Evolutionary conservation across 2,888 invertebrate genomes (phyloP).

Genomic region (Bibio marci): DNA sequence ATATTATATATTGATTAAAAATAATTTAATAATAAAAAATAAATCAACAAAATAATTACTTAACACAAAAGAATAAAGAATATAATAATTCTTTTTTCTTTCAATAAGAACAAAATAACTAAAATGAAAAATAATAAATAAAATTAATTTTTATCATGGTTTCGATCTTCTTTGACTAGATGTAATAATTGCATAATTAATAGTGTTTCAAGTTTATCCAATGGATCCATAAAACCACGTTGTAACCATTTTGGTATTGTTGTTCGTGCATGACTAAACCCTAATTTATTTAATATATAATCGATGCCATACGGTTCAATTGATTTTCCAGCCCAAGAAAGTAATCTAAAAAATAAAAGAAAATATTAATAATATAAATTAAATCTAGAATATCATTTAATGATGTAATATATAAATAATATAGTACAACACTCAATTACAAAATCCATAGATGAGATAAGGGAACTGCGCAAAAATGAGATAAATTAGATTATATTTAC

Average conservation of each 20-base stretch:
- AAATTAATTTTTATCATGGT: slow-evolving; percentile 4
- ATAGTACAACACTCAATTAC: no score
- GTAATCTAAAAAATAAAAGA: slow-evolving; percentile 30
- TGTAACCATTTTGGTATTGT: slow-evolving; percentile 99
- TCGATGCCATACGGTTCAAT: slow-evolving; percentile 98
- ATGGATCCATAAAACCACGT: slow-evolving; percentile 92
- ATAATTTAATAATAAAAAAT: no score
- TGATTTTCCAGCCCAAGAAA: slow-evolving; percentile 87
- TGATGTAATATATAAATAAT: not conserved
- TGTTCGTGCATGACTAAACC: slow-evolving; percentile 91
- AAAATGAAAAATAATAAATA: not conserved
- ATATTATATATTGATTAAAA: no score
- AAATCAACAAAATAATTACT: no score
- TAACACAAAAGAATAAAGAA: no score
- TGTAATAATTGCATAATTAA: slow-evolving; percentile 54
- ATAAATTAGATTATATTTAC: no score
- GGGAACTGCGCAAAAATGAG: no score
- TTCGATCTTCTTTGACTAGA: slow-evolving; percentile 34
- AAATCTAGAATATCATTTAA: not conserved
- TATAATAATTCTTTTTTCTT: no score
- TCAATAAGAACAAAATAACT: not conserved
- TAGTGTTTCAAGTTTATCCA: slow-evolving; percentile 79
- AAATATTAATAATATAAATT: not conserved
- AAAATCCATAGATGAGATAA: no score
- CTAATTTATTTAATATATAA: slow-evolving; percentile 92